Evolutionary conservation across 1,140 invertebrate genomes (phyloP), one percentile per base, ranked within the genome.

Genomic region (Brachionus sp.): DNA sequence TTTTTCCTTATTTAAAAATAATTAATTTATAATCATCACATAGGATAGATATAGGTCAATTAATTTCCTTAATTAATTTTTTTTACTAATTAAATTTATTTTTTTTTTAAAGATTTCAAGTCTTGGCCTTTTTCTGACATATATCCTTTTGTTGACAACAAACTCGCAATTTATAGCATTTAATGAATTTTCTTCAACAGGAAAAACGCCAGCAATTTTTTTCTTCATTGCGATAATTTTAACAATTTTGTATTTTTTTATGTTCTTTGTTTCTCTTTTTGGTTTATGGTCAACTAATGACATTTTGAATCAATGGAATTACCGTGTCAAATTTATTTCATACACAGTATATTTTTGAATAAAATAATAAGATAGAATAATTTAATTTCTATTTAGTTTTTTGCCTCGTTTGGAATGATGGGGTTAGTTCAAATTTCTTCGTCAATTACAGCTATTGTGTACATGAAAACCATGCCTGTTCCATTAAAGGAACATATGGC

Each of bases 401-500:
- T 78, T 57, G 33, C 25, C 42, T 6, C 75, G 53, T 62, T 80
- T 57, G 77, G 33, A 13, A 44, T 80, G 50, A 57, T 80, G 50
- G 77, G 77, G 10, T 13, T 66, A 13, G 29, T 80, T 7, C 77
- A 80, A 80, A 62, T 57, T 33, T 62, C 50, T 3, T 50, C 77
- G 12, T 50, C 46, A 57, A 44, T 80, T 6, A 57, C 62, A 19
- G 19, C 77, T 33, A 33, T 80, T 0, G 77, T 62, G 9, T 80
- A 80, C 33, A 80, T 66, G 50, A 80, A 80, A 29, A 62, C 50
- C 39, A 80, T 80, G 77, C 50, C 50, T 33, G 77, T 35, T 9
- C 77, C 77, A 23, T 62, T 80, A 25, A 80, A 44, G 33, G 77
- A 80, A 12, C 62, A 80, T 16, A 80, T 80, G 77, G 77, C 77